Conservation (phyloP, 2,113 vertebrate genomes). For the Seriola rivoliana region DNA sequence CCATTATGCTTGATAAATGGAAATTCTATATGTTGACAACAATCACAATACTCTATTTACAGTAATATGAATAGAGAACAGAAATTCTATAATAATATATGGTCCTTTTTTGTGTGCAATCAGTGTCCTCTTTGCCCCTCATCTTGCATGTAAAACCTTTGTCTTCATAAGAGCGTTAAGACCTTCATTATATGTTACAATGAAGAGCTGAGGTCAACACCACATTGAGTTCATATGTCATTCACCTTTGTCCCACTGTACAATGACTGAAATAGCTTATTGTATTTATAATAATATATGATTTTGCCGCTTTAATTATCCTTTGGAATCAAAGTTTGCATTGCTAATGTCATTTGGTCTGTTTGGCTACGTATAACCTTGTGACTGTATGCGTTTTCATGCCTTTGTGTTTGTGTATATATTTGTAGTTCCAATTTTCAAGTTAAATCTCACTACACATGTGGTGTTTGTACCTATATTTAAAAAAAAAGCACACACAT, state of each 20-base stretch:
- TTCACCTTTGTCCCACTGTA: not conserved
- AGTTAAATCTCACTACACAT: not conserved
- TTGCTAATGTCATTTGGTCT: not conserved
- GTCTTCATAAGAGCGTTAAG: not conserved
- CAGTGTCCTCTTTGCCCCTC: not conserved
- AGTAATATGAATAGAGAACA: not conserved
- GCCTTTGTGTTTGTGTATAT: not conserved
- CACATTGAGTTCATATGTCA: not conserved
- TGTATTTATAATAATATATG: not conserved
- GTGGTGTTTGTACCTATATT: not conserved
- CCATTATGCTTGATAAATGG: not conserved
- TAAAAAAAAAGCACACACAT: not conserved
- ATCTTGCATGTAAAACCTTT: not conserved
- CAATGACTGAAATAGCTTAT: not conserved
- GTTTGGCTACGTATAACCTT: not conserved
- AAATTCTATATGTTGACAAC: not conserved
- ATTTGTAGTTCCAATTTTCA: not conserved
- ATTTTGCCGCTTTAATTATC: not conserved
- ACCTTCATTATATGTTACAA: not conserved
- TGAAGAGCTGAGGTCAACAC: not conserved
- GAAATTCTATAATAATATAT: not conserved
- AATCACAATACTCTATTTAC: not conserved
- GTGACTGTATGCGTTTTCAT: not conserved
- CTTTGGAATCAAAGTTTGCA: not conserved
- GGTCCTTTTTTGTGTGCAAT: not conserved